Conservation (phyloP, 2,797 vertebrate species). For the Anguilla obscura region DNA sequence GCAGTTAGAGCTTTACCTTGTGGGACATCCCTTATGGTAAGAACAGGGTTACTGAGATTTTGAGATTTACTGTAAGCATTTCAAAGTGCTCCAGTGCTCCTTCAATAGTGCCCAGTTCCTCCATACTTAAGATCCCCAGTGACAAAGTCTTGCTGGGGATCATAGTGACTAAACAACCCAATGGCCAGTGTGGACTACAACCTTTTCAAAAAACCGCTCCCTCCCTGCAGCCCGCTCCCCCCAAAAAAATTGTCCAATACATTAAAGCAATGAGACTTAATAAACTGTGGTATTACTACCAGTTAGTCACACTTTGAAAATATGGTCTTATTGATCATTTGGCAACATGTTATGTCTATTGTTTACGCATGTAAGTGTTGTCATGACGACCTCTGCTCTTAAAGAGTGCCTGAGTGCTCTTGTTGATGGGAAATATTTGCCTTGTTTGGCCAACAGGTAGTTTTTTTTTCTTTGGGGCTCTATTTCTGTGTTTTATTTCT, state of each 20-base stretch:
- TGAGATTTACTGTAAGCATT: background rate
- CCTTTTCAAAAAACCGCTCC: background rate
- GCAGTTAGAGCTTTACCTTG: background rate
- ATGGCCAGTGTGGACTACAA: background rate
- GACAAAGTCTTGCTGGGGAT: background rate
- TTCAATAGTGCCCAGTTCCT: background rate
- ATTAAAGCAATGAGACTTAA: conserved; percentile 44
- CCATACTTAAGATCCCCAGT: background rate
- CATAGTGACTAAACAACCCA: background rate
- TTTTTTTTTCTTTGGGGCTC: conserved; percentile 32
- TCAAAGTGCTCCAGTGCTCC: background rate
- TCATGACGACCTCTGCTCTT: conserved; percentile 26
- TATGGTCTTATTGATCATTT: conserved; percentile 32
- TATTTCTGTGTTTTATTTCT: conserved; percentile 50
- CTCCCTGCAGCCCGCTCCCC: background rate
- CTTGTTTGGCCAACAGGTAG: conserved; percentile 23
- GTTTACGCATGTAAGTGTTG: conserved; percentile 21
- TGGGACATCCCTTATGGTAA: background rate
- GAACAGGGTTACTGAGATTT: background rate
- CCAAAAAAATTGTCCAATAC: background rate
- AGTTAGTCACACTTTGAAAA: conserved; percentile 31
- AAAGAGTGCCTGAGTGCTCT: conserved; percentile 30
- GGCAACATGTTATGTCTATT: conserved; percentile 20
- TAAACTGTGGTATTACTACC: conserved; percentile 40
- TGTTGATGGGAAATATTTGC: conserved; percentile 6